phyloP scores from a whole-genome alignment of 2,797 vertebrate species.

The Paedocypris micromegethes region DNA sequence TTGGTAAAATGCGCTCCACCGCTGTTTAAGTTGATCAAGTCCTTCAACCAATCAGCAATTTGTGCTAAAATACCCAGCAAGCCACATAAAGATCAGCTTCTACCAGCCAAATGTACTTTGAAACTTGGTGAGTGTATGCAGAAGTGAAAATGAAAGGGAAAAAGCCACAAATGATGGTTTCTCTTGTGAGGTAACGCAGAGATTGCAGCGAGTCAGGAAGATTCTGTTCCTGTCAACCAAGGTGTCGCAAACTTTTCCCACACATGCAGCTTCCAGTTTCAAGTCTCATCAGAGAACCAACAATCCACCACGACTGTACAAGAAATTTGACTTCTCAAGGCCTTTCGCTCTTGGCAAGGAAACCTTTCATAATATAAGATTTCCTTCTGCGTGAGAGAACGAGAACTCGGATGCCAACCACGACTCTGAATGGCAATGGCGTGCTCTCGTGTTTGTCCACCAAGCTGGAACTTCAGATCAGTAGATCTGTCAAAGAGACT shows the following conservation, averaged over 20 bases:
- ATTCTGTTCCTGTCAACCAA: conserved; percentile 23
- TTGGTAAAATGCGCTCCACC: too few species aligned
- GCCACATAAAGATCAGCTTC: conserved; percentile 28
- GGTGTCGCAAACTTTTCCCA: conserved; percentile 10
- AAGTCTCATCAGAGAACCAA: not conserved
- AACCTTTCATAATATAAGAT: conserved; percentile 49
- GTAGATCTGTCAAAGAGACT: too few species aligned
- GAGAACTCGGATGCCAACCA: conserved; percentile 38
- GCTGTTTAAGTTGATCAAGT: not conserved
- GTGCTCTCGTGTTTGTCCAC: conserved; percentile 9
- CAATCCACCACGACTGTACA: conserved; percentile 39
- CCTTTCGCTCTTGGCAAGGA: conserved; percentile 50
- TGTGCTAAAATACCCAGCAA: conserved; percentile 10
- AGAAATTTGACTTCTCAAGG: conserved; percentile 40
- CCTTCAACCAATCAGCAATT: conserved; percentile 4
- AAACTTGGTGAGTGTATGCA: conserved; percentile 25
- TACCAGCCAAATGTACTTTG: conserved; percentile 27
- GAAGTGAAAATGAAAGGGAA: conserved; percentile 44
- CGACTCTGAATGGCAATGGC: conserved; percentile 16
- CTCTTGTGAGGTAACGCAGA: conserved; percentile 33
- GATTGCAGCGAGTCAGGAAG: conserved; percentile 10
- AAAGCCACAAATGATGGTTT: conserved; percentile 45
- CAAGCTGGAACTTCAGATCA: not conserved
- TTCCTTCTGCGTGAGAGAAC: conserved; percentile 38
- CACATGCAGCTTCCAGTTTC: conserved; percentile 3